Conservation (phyloP, 2,113 vertebrate species). For the Marmota monax region DNA sequence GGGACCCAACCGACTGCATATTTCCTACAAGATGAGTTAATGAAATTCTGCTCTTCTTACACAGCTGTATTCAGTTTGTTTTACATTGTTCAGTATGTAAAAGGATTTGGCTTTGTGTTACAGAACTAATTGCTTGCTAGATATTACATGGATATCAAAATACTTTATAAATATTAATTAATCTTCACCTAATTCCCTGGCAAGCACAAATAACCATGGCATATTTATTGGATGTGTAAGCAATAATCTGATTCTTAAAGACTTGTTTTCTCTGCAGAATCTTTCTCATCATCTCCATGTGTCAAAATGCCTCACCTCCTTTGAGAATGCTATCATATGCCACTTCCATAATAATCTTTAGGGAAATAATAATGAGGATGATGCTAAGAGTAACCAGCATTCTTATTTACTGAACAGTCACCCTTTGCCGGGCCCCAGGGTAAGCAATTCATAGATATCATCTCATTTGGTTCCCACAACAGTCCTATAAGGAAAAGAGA, state of each 20-base stretch:
- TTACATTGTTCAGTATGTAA: constrained; percentile 81
- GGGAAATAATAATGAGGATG: background rate
- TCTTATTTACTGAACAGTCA: background rate
- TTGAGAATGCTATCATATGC: background rate
- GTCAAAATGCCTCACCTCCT: constrained; percentile 50
- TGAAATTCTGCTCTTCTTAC: constrained; percentile 65
- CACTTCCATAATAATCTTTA: background rate
- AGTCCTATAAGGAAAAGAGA: background rate
- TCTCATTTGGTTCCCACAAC: background rate
- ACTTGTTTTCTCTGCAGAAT: constrained; percentile 60
- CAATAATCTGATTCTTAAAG: constrained; percentile 70
- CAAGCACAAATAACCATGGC: constrained; percentile 81
- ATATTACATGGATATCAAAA: constrained; percentile 85
- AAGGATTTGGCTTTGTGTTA: constrained; percentile 83
- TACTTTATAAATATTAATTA: constrained; percentile 86
- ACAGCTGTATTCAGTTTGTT: constrained; percentile 71
- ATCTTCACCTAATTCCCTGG: constrained; percentile 82
- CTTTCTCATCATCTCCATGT: background rate
- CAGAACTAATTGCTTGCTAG: constrained; percentile 84
- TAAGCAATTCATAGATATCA: background rate
- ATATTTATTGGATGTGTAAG: constrained; percentile 75
- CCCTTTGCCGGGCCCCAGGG: background rate
- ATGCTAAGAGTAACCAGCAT: background rate
- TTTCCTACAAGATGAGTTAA: constrained; percentile 67
- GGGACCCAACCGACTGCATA: background rate